Percentiles rank a stretch among this genome's conserved stretches.
These are phyloP conservation scores for Thinocorus orbignyianus DNA, from an alignment of 2,113 vertebrate species.

Conservation along the genomic window DNA sequence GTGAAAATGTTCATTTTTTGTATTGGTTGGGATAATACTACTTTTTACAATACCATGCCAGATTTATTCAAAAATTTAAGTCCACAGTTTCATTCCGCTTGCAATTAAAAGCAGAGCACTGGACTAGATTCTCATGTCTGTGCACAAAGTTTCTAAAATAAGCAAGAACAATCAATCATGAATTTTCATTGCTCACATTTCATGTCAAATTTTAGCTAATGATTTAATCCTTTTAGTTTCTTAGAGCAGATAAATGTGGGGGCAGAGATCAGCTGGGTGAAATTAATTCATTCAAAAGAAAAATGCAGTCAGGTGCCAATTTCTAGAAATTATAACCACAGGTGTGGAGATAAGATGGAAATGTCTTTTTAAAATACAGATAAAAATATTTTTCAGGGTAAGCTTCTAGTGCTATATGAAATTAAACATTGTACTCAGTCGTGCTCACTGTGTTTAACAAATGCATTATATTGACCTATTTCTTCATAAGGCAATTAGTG, in stretches of 20 bases:
- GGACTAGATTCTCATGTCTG: neutral
- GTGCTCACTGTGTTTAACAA: neutral
- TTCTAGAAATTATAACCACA: conserved; percentile 31
- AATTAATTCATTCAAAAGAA: conserved; percentile 18
- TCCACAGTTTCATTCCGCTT: neutral
- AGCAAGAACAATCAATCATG: neutral
- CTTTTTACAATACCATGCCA: neutral
- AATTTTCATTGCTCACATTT: conserved; percentile 8
- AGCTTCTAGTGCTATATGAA: neutral
- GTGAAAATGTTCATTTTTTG: neutral
- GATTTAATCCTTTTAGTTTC: neutral
- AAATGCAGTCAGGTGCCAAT: neutral
- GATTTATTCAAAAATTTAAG: neutral
- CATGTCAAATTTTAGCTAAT: neutral
- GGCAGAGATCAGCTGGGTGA: neutral
- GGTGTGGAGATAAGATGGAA: neutral
- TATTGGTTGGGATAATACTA: neutral
- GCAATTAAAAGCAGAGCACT: neutral
- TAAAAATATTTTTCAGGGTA: conserved; percentile 2
- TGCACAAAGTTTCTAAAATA: neutral
- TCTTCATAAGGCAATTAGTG: neutral
- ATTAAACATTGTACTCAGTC: neutral
- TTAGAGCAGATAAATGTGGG: neutral
- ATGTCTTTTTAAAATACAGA: neutral
- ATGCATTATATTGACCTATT: neutral